phyloP scores from a whole-genome alignment of 2,797 vertebrate genomes.

The Neosilurus mollespiculum region DNA sequence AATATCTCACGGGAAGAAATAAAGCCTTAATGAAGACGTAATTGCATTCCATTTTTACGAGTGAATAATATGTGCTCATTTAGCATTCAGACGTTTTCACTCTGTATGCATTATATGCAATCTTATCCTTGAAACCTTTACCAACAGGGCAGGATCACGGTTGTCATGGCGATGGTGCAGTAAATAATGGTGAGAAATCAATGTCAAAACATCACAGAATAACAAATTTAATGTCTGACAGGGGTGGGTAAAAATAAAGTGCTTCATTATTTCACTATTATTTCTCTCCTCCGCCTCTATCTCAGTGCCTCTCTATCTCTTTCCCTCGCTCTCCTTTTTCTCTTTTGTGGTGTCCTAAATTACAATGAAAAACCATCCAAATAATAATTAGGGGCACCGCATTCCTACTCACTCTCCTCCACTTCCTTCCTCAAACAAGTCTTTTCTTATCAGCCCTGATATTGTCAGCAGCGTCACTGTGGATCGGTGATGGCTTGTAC shows the following conservation, averaged over 20 bases:
- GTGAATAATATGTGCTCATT: conserved; percentile 32
- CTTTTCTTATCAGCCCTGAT: conserved; percentile 27
- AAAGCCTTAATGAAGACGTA: conserved; percentile 30
- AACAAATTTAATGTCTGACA: conserved; percentile 27
- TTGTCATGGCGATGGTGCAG: conserved; percentile 43
- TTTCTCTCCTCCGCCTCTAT: not conserved
- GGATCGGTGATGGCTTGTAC: not conserved
- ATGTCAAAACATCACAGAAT: conserved; percentile 35
- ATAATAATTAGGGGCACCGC: not conserved
- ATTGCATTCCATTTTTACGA: conserved; percentile 32
- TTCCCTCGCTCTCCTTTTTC: not conserved
- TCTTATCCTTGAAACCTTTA: conserved; percentile 27
- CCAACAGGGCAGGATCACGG: conserved; percentile 16
- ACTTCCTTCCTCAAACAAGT: not conserved
- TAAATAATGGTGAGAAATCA: conserved; percentile 39
- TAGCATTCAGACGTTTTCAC: conserved; percentile 35
- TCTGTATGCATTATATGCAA: conserved; percentile 17
- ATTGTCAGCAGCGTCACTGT: conserved; percentile 8
- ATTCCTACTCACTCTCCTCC: not conserved
- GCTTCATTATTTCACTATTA: conserved; percentile 15
- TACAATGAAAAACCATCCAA: not conserved
- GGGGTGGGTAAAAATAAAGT: not conserved
- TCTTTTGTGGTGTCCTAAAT: not conserved
- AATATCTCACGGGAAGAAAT: conserved; percentile 15
- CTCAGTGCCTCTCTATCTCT: not conserved